Evolutionary conservation across 2,797 vertebrate species (phyloP).

Genomic region (Columba guinea): DNA sequence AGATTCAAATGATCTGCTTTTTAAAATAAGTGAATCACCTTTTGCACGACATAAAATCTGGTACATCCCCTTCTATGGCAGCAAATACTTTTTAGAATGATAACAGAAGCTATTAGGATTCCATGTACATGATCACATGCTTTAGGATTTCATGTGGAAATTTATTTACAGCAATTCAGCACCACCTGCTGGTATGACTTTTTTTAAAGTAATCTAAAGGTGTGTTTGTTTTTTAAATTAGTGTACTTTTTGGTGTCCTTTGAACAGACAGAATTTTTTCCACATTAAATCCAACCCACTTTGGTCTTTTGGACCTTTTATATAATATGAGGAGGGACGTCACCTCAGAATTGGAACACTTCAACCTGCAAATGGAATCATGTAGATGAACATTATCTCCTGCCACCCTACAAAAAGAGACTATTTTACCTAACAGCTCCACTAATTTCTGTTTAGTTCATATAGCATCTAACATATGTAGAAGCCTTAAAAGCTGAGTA

Average conservation of each 20-base stretch:
- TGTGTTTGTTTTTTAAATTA: not conserved
- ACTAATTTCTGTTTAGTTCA: not conserved
- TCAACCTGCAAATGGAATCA: not conserved
- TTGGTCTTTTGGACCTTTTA: not conserved
- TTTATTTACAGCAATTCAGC: slow-evolving; percentile 8
- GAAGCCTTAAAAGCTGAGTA: not conserved
- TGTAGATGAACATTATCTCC: not conserved
- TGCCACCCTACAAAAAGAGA: not conserved
- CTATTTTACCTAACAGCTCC: not conserved
- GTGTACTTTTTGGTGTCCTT: not conserved
- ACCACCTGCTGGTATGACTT: slow-evolving; percentile 30
- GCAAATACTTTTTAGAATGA: not conserved
- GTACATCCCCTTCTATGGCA: accelerated
- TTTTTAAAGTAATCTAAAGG: not conserved
- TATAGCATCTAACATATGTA: not conserved
- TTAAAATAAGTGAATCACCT: accelerated
- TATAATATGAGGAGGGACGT: not conserved
- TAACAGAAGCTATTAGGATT: accelerated
- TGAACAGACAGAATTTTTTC: not conserved
- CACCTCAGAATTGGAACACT: not conserved
- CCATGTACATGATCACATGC: accelerated
- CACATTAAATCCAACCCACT: not conserved
- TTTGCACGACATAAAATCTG: accelerated
- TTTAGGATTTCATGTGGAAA: not conserved
- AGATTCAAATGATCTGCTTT: accelerated